These are phyloP conservation scores for Pithys albifrons DNA, from an alignment of 2,113 vertebrate species.

Conservation along the genomic window DNA sequence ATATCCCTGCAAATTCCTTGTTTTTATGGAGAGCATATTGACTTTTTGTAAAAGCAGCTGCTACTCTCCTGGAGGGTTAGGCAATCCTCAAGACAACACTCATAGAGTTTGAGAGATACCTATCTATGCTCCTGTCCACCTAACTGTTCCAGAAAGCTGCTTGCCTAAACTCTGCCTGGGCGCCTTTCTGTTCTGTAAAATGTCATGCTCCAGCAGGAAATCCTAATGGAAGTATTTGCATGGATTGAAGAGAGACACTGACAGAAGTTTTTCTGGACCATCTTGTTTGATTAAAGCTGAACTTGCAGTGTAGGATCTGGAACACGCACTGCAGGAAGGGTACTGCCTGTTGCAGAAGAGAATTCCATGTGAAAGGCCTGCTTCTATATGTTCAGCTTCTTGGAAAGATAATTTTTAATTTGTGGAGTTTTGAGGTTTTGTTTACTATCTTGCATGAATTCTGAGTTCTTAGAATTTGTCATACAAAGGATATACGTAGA, in stretches of 20 bases:
- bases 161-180: not conserved
- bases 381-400: not conserved
- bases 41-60: not conserved
- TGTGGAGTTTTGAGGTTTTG: not conserved
- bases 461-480: not conserved
- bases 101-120: not conserved
- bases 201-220: not conserved
- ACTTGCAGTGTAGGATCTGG: not conserved
- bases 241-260: not conserved
- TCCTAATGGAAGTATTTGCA: not conserved
- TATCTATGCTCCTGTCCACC: not conserved
- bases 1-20: not conserved
- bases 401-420: not conserved
- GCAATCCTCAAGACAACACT: not conserved
- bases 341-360: not conserved
- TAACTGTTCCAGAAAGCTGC: not conserved
- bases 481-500: not conserved
- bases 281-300: not conserved
- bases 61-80: not conserved
- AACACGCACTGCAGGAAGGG: not conserved
- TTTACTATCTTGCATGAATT: not conserved
- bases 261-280: not conserved
- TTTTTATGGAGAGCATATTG: not conserved
- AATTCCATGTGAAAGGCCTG: not conserved
- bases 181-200: not conserved